Evolutionary conservation across 2,888 invertebrate genomes (phyloP).

Genomic region (Heliconius sara): DNA sequence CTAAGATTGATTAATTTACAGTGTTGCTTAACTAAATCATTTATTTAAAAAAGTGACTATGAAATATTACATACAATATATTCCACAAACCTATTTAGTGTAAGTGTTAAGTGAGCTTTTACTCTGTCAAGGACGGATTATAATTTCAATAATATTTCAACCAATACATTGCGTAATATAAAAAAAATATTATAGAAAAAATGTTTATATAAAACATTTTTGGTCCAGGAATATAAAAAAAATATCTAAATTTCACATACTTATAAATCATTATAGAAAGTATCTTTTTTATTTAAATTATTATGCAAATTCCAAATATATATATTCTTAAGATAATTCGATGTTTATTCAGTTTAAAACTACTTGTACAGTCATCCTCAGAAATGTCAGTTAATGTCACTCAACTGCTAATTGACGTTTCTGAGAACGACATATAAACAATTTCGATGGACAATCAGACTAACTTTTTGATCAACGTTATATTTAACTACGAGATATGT

Average conservation of each 20-base stretch:
- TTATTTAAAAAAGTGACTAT: slow-evolving; percentile 49
- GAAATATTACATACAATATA: slow-evolving; percentile 46
- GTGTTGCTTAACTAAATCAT: slow-evolving; percentile 51
- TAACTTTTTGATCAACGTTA: slow-evolving; percentile 5
- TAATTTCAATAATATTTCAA: slow-evolving; percentile 42
- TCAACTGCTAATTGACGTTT: background rate
- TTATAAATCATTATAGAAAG: background rate
- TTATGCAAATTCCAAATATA: slow-evolving; percentile 10
- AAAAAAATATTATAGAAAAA: slow-evolving; percentile 28
- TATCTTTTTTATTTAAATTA: background rate
- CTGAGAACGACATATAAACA: background rate
- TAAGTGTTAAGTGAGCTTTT: slow-evolving; percentile 34
- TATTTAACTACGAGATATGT: slow-evolving; percentile 46
- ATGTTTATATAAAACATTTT: slow-evolving; percentile 10
- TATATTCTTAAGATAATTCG: slow-evolving; percentile 9
- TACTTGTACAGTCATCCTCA: background rate
- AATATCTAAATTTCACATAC: background rate
- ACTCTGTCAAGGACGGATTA: slow-evolving; percentile 34
- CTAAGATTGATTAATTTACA: slow-evolving; percentile 57
- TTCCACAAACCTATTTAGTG: slow-evolving; percentile 40
- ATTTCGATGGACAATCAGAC: background rate
- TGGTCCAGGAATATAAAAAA: slow-evolving; percentile 13
- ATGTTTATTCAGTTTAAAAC: slow-evolving; percentile 1
- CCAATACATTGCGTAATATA: slow-evolving; percentile 4
- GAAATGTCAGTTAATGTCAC: background rate